Evolutionary conservation across 1,140 invertebrate genomes (phyloP).

Genomic region (Drosophila kurseongensis): DNA sequence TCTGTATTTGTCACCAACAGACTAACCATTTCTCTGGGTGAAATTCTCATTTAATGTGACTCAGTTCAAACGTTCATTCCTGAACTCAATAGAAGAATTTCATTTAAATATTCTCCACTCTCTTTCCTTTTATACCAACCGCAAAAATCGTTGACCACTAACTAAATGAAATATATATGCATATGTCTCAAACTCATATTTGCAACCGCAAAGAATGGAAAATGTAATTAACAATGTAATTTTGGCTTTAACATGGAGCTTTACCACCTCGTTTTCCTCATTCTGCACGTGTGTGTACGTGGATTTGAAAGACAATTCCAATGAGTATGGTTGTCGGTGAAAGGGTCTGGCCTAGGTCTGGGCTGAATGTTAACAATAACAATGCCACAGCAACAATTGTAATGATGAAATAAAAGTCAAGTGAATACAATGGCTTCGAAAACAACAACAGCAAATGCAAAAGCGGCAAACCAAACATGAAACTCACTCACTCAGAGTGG

Average conservation of each 20-base stretch:
- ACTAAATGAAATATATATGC: not conserved
- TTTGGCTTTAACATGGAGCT: slow-evolving; percentile 22
- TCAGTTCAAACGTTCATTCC: too few species aligned
- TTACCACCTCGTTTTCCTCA: slow-evolving; percentile 5
- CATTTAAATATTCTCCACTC: not conserved
- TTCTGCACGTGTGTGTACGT: not conserved
- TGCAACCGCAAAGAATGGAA: slow-evolving; percentile 32
- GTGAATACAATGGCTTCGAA: slow-evolving; percentile 72
- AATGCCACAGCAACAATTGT: slow-evolving; percentile 67
- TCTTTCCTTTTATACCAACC: not conserved
- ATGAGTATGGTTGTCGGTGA: not conserved
- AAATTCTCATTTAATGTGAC: slow-evolving; percentile 10
- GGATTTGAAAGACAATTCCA: slow-evolving; percentile 50
- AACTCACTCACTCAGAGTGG: slow-evolving; percentile 45
- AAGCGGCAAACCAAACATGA: slow-evolving; percentile 55
- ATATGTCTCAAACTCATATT: slow-evolving; percentile 5
- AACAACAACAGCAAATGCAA: slow-evolving; percentile 51
- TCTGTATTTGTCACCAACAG: not conserved
- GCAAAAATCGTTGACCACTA: not conserved
- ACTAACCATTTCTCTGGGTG: not conserved
- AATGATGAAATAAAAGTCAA: slow-evolving; percentile 77
- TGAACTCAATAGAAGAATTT: not conserved
- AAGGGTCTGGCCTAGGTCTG: slow-evolving; percentile 31
- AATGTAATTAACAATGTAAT: slow-evolving; percentile 70
- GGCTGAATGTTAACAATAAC: slow-evolving; percentile 72